Evolutionary conservation across 2,113 vertebrate genomes (phyloP).

Genomic region (Podarcis raffonei): DNA sequence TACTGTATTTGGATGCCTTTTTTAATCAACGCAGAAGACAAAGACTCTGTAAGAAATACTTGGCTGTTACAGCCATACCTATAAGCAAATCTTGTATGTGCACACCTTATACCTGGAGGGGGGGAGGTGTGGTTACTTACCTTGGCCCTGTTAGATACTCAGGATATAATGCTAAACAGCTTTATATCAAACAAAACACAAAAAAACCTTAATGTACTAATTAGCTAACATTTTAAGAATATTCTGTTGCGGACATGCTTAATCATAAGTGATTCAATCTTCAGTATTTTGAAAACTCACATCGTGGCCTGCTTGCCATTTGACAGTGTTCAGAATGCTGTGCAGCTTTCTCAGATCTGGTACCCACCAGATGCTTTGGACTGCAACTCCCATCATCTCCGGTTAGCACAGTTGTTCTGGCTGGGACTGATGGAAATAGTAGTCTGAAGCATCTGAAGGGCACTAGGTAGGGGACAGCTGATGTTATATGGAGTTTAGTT

Average conservation of each 20-base stretch:
- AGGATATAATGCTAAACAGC: not conserved
- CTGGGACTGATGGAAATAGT: too few relatives aligned
- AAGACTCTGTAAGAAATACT: not conserved
- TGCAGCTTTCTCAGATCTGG: too few relatives aligned
- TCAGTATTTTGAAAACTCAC: not conserved
- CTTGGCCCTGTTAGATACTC: not conserved
- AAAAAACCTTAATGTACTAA: not conserved
- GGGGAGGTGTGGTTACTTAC: not conserved
- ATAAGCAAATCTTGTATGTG: not conserved
- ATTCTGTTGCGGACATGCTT: not conserved
- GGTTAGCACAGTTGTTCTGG: too few relatives aligned
- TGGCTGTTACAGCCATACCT: not conserved
- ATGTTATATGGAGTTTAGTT: too few relatives aligned
- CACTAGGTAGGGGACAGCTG: not conserved
- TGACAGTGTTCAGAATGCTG: not conserved
- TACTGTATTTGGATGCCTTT: not conserved
- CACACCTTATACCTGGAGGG: not conserved
- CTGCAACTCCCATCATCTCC: too few relatives aligned
- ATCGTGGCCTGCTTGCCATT: not conserved
- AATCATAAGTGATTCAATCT: not conserved
- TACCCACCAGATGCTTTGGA: too few relatives aligned
- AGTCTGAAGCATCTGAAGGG: too few relatives aligned
- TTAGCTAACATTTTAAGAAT: not conserved
- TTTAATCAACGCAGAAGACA: slow-evolving; percentile 4
- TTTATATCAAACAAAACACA: not conserved